These are phyloP conservation scores for Drosophila tsacasi DNA, from an alignment of 1,140 invertebrate species.

Conservation along the genomic window DNA sequence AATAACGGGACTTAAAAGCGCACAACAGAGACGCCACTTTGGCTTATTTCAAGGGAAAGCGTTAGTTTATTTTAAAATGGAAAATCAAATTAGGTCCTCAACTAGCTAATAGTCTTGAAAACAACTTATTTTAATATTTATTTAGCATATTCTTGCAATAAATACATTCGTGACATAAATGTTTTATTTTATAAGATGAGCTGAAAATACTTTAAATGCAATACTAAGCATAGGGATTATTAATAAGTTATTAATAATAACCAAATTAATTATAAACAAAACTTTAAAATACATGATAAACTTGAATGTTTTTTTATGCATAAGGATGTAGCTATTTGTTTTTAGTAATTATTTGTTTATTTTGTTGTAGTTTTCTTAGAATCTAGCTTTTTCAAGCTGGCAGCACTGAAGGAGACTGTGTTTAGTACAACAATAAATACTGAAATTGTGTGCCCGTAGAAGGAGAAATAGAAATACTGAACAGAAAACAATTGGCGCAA, in stretches of 20 bases:
- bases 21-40: not conserved
- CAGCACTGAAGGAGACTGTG: not conserved
- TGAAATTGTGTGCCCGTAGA: not conserved
- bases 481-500: no score
- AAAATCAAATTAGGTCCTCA: not conserved
- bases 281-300: no score
- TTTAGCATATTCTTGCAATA: not conserved
- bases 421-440: not conserved
- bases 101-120: not conserved
- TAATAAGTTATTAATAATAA: no score
- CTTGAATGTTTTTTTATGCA: no score
- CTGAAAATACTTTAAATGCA: no score
- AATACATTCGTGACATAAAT: not conserved
- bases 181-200: no score
- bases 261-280: no score
- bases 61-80: not conserved
- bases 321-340: no score
- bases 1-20: constrained; percentile 2
- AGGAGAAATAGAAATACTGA: no score
- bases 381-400: not conserved
- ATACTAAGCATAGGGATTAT: no score
- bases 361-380: not conserved
- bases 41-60: not conserved
- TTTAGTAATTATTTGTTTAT: no score
- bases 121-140: not conserved